Percentiles rank a stretch among this genome's conserved stretches.
Conservation (phyloP, 2,113 vertebrate genomes). For the Nymphicus hollandicus region DNA sequence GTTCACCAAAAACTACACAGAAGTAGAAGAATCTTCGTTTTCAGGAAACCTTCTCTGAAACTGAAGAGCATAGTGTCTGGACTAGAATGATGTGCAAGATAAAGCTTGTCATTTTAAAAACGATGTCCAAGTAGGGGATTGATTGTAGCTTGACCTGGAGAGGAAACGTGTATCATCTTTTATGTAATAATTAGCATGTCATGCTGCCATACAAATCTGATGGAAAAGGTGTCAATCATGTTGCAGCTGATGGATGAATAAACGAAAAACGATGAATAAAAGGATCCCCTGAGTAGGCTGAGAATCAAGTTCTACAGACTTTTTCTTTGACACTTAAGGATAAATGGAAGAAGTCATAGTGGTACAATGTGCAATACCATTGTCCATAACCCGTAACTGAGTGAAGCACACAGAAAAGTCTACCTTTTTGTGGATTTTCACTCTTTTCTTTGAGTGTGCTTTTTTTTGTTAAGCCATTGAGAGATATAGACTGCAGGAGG, state of each 20-base stretch:
- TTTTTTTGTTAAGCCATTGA: background rate
- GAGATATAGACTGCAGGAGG: background rate
- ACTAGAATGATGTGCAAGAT: background rate
- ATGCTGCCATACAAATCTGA: background rate
- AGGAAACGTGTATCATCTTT: background rate
- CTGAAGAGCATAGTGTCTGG: background rate
- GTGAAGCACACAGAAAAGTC: background rate
- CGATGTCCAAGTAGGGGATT: background rate
- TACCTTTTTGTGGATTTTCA: background rate
- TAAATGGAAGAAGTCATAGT: background rate
- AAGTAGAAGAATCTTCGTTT: background rate
- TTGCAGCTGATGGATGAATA: background rate
- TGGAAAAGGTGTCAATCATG: background rate
- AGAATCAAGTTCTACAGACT: background rate
- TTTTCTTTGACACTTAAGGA: background rate
- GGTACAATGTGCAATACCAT: background rate
- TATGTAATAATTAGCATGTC: background rate
- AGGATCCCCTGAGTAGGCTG: background rate
- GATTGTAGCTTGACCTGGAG: background rate
- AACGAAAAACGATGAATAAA: background rate
- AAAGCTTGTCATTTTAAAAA: background rate
- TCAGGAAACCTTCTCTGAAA: background rate
- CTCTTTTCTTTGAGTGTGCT: background rate
- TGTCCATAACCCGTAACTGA: background rate
- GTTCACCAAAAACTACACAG: background rate